Conservation (phyloP, 2,113 vertebrate species). For the Anser cygnoides region DNA sequence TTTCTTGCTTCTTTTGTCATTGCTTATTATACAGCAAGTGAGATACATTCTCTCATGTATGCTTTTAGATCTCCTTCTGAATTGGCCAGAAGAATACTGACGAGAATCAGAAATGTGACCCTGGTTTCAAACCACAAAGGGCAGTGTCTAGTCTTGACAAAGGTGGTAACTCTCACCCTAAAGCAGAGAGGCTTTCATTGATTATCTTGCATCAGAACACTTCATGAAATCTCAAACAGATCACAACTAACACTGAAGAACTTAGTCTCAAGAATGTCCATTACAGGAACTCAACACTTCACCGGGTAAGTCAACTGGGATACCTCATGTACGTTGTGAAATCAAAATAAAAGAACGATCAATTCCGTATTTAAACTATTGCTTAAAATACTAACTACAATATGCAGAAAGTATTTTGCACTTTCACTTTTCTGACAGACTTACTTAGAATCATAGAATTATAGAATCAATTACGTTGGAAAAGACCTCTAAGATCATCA, state of each 20-base stretch:
- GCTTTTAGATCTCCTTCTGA: background rate
- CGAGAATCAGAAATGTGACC: background rate
- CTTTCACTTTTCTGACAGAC: background rate
- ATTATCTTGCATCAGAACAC: background rate
- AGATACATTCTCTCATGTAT: background rate
- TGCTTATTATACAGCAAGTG: background rate
- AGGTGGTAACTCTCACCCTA: background rate
- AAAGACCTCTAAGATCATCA: no score
- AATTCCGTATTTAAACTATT: background rate
- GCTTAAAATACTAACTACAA: background rate
- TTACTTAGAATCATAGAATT: background rate
- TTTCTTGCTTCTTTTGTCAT: background rate
- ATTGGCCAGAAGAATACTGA: background rate
- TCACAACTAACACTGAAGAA: background rate
- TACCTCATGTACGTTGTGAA: background rate
- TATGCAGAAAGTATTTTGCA: background rate
- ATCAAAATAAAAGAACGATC: background rate
- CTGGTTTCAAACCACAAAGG: background rate
- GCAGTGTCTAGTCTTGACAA: background rate
- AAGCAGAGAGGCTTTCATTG: background rate
- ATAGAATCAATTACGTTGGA: no score
- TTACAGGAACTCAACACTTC: background rate
- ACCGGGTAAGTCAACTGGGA: background rate
- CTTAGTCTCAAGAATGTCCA: background rate
- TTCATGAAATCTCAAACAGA: background rate